These are phyloP conservation scores for Clostera curtula DNA, from an alignment of 2,888 invertebrate species.

Conservation along the genomic window DNA sequence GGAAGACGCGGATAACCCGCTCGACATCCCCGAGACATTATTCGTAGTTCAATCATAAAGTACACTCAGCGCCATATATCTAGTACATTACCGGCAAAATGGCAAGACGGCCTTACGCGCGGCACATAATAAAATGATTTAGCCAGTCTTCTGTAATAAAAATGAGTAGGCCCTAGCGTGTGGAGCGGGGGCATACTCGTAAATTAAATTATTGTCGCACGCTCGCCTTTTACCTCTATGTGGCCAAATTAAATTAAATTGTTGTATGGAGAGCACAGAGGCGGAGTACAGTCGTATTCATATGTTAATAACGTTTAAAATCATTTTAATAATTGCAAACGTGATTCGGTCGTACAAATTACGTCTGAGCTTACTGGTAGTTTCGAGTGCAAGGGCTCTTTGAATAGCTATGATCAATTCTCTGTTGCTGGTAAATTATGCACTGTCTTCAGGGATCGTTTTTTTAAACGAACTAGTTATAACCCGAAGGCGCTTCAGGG, in stretches of 20 bases:
- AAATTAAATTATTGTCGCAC: conserved; percentile 37
- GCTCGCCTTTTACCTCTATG: conserved; percentile 25
- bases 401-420: too few species aligned
- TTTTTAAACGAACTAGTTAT: too few species aligned
- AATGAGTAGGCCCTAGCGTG: conserved; percentile 13
- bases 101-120: not conserved
- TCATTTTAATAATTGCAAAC: too few species aligned
- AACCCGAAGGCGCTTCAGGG: too few species aligned
- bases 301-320: conserved; percentile 6
- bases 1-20: too few species aligned
- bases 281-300: conserved; percentile 5
- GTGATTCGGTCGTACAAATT: too few species aligned
- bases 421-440: too few species aligned
- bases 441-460: too few species aligned
- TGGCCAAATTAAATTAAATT: conserved; percentile 32
- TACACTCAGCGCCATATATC: not conserved
- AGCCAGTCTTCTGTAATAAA: conserved; percentile 18
- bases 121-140: conserved; percentile 17
- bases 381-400: too few species aligned
- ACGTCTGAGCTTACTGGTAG: too few species aligned
- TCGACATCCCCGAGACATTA: too few species aligned
- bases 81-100: not conserved
- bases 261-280: conserved; percentile 18
- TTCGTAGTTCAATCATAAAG: not conserved
- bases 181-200: conserved; percentile 20